Evolutionary conservation across 1,140 invertebrate species (phyloP), one percentile per base, ranked within the genome.

Genomic region (Penaeus japonicus): DNA sequence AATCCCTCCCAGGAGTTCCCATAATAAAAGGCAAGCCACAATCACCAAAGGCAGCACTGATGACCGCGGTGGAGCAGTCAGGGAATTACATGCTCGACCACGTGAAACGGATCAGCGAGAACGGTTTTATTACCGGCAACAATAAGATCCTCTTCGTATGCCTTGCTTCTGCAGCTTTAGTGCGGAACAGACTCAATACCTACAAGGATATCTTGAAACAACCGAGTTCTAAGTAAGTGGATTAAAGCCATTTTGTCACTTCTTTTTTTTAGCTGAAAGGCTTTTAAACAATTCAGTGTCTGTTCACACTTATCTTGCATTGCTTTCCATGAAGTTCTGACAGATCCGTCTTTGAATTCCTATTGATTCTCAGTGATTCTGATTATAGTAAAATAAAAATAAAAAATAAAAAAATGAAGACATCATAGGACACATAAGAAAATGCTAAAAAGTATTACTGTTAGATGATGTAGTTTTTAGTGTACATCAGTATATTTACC

Each of bases 51-150:
- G 70, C 94, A 65, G 96, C 96, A 92, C 96, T 96, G 91, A 94
- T 95, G 1, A 92, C 93, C 47, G 91, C 95, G 15, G 94, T 96
- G 15, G 94, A 95, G 12, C 96, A 96, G 91, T 96, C 95, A 0
- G 94, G 95, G 30, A 94, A 95, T 90, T 89, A 91, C 86, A 87
- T 91, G 84, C 55, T 91, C 30, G 96, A 96, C 92, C 96, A 96
- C 91, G 93, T 97, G 1, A 96, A 96, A 92, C 93, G 94, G 17
- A 91, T 97, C 15, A 96, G 95, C 32, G 96, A 97, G 92, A 96
- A 96, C 92, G 96, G 96, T 0, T 92, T 96, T 32, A 96, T 96
- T 93, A 96, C 96, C 90, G 96, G 96, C 0, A 96, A 96, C 92
- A 92, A 96, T 22, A 95, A 95, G 0, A 96, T 96, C 22, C 92